Evolutionary conservation across 2,888 invertebrate genomes (phyloP).

Genomic region (Meteorus colon): DNA sequence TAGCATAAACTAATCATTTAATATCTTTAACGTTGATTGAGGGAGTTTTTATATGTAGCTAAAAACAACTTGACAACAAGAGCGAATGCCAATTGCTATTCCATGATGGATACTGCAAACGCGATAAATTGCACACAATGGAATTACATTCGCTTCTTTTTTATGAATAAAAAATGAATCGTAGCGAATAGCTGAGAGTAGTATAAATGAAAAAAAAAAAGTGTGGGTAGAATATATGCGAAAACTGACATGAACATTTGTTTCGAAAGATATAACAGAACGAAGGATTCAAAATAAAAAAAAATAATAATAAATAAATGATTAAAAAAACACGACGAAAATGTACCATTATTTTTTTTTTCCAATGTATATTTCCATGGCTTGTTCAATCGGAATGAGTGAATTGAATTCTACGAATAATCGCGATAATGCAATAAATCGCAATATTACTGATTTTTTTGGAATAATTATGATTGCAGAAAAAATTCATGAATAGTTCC

Average conservation of each 20-base stretch:
- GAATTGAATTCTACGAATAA: neutral
- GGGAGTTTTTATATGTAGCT: conserved; percentile 20
- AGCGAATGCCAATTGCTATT: neutral
- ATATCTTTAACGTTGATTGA: conserved; percentile 34
- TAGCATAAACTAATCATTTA: conserved; percentile 5
- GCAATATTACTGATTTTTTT: conserved; percentile 49
- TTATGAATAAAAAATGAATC: conserved; percentile 35
- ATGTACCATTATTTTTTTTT: conserved; percentile 50
- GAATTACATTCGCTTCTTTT: conserved; percentile 22
- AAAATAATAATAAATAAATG: neutral
- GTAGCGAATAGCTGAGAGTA: conserved; percentile 28
- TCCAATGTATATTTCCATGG: conserved; percentile 29
- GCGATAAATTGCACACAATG: conserved; percentile 24
- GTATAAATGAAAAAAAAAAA: neutral
- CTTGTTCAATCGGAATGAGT: neutral
- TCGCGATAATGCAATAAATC: conserved; percentile 32
- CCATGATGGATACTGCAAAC: neutral
- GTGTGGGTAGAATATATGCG: neutral
- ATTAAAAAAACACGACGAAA: conserved; percentile 37
- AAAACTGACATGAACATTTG: conserved; percentile 9
- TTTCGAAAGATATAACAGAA: conserved; percentile 20
- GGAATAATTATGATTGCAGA: conserved; percentile 49
- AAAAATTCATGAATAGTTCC: conserved; percentile 51
- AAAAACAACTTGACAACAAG: conserved; percentile 39
- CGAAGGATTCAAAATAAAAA: neutral